A percentile compares a stretch with the other conserved stretches of the same genome.
Conservation (phyloP, 2,797 vertebrate species). For the Macropodus opercularis region DNA sequence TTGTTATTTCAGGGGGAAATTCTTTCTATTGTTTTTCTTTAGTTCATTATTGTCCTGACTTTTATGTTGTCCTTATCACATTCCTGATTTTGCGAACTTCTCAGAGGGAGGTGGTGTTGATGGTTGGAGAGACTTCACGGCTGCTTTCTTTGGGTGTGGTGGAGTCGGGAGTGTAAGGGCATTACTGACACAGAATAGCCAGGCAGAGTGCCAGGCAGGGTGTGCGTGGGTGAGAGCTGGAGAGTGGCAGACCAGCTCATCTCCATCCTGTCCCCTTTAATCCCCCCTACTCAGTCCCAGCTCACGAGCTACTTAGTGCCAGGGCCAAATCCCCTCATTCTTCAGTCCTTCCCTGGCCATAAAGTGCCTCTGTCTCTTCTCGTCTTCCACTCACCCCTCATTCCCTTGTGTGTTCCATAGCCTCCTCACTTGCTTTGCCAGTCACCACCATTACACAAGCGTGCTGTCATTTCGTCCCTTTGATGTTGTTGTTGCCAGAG, state of each 20-base stretch:
- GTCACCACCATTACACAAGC: constrained; percentile 26
- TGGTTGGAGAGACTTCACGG: constrained; percentile 48
- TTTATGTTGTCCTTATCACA: constrained; percentile 43
- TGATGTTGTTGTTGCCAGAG: constrained; percentile 61
- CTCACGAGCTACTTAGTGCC: constrained; percentile 69
- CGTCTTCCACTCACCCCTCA: constrained; percentile 12
- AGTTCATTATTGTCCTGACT: constrained; percentile 23
- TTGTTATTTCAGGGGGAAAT: not conserved
- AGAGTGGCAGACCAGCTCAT: constrained; percentile 71
- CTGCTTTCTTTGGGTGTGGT: constrained; percentile 62
- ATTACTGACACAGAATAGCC: constrained; percentile 74
- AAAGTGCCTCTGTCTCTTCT: constrained; percentile 61
- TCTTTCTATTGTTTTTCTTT: constrained; percentile 2
- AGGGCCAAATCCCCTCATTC: constrained; percentile 77
- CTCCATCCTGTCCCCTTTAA: constrained; percentile 73
- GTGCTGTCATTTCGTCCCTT: constrained; percentile 48
- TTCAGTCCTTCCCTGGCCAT: constrained; percentile 69
- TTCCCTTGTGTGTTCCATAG: constrained; percentile 46
- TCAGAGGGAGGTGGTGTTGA: constrained; percentile 16
- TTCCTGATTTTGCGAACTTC: constrained; percentile 28
- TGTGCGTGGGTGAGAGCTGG: constrained; percentile 25
- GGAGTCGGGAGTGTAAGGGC: constrained; percentile 76
- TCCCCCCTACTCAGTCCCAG: constrained; percentile 68
- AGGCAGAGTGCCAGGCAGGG: constrained; percentile 68
- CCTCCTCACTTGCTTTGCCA: constrained; percentile 54